Conservation (phyloP, 2,113 vertebrate species). For the Mellivora capensis region DNA sequence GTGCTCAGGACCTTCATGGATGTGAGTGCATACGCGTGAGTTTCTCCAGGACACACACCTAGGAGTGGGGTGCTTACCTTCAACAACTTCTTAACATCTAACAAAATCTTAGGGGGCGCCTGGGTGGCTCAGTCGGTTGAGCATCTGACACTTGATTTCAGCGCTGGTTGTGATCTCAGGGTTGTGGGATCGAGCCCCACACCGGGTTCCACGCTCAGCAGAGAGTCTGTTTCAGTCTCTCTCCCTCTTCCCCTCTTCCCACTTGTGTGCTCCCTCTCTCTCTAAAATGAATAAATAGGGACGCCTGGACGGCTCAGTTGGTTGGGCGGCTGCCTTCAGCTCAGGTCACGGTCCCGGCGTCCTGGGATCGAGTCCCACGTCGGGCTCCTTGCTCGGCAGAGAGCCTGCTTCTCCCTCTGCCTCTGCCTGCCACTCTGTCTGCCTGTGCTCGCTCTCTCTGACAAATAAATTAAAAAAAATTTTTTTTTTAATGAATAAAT, state of each 20-base stretch:
- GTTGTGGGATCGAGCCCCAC: not conserved
- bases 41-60: not conserved
- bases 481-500: not conserved
- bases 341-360: no score
- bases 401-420: no score
- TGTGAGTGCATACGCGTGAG: rapidly evolving
- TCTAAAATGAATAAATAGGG: not conserved
- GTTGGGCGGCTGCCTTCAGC: no score
- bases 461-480: no score
- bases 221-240: not conserved
- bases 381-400: rapidly evolving
- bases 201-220: not conserved
- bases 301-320: no score
- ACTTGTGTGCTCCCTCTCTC: not conserved
- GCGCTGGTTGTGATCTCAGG: not conserved
- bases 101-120: not conserved
- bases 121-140: not conserved
- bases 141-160: not conserved
- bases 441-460: no score
- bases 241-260: not conserved
- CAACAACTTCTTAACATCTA: not conserved
- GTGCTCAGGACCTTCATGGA: rapidly evolving
- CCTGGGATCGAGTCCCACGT: no score
- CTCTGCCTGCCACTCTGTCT: no score
- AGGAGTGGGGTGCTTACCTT: not conserved